Evolutionary conservation across 1,140 invertebrate genomes (phyloP).

Genomic region (Papilio machaon): DNA sequence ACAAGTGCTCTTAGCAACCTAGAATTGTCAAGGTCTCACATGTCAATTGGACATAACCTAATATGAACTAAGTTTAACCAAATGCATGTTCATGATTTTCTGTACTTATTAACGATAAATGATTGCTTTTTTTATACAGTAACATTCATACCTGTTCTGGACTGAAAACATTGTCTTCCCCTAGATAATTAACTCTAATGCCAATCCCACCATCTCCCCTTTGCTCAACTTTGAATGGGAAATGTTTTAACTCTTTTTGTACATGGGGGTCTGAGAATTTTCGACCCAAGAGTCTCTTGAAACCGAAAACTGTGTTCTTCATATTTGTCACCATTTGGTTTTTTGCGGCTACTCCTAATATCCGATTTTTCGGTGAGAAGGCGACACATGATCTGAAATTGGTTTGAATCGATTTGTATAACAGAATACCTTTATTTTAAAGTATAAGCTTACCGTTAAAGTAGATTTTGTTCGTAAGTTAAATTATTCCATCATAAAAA

Average conservation of each 20-base stretch:
- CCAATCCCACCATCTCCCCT: conserved; percentile 88
- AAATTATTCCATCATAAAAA: conserved; percentile 18
- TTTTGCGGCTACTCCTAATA: conserved; percentile 97
- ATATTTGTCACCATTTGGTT: conserved; percentile 98
- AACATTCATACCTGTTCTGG: conserved; percentile 88
- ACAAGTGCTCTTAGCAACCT: conserved; percentile 36
- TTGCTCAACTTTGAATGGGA: conserved; percentile 89
- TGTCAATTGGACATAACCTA: conserved; percentile 33
- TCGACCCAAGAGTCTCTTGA: conserved; percentile 95
- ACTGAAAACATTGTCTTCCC: conserved; percentile 93
- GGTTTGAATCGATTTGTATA: conserved; percentile 24
- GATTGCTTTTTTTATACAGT: conserved; percentile 6
- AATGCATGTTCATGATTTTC: background rate
- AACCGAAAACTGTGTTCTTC: conserved; percentile 97
- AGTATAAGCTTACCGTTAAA: background rate
- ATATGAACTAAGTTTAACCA: conserved; percentile 18
- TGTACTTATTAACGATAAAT: background rate
- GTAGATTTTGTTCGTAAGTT: background rate
- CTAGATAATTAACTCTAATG: conserved; percentile 93
- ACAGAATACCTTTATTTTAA: background rate
- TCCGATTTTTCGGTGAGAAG: conserved; percentile 95
- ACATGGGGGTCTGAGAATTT: conserved; percentile 94
- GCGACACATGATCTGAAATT: conserved; percentile 95
- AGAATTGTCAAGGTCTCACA: conserved; percentile 37
- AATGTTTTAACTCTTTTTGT: conserved; percentile 88